Conservation (phyloP, 2,797 vertebrate species). For the Syngnathus acus region DNA sequence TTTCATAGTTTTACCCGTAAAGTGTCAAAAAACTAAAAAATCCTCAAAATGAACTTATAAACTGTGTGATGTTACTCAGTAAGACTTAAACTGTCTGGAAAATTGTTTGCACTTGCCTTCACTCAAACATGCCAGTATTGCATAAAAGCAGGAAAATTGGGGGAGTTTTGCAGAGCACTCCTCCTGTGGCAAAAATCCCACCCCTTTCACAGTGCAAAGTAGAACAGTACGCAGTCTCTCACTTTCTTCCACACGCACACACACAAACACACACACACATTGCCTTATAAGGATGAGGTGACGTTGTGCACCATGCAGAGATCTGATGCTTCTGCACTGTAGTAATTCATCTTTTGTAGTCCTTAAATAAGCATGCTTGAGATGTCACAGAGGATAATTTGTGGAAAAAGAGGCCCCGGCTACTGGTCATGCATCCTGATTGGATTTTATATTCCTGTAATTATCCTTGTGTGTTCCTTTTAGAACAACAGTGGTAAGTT, state of each 20-base stretch:
- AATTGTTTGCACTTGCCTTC: conserved; percentile 10
- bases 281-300: conserved; percentile 72
- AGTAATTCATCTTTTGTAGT: conserved; percentile 75
- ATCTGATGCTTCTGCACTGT: conserved; percentile 54
- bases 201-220: conserved; percentile 62
- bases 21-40: background rate
- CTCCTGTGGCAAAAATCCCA: conserved; percentile 45
- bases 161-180: conserved; percentile 43
- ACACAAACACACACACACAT: conserved; percentile 60
- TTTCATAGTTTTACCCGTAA: conserved; percentile 6
- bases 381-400: conserved; percentile 44
- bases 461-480: conserved; percentile 14
- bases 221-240: conserved; percentile 52
- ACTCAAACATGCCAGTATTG: conserved; percentile 16
- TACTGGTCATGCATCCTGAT: conserved; percentile 30
- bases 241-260: conserved; percentile 21
- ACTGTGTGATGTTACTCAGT: background rate
- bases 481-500: conserved; percentile 55
- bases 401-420: conserved; percentile 41
- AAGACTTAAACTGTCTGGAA: conserved; percentile 4
- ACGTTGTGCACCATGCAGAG: conserved; percentile 65
- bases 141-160: conserved; percentile 34
- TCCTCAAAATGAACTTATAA: background rate
- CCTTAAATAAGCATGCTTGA: conserved; percentile 59
- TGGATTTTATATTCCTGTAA: conserved; percentile 32